A percentile compares a stretch with the other conserved stretches of the same genome.
Evolutionary conservation across 2,797 vertebrate species (phyloP).

Genomic region (Chaenodraco wilsoni): DNA sequence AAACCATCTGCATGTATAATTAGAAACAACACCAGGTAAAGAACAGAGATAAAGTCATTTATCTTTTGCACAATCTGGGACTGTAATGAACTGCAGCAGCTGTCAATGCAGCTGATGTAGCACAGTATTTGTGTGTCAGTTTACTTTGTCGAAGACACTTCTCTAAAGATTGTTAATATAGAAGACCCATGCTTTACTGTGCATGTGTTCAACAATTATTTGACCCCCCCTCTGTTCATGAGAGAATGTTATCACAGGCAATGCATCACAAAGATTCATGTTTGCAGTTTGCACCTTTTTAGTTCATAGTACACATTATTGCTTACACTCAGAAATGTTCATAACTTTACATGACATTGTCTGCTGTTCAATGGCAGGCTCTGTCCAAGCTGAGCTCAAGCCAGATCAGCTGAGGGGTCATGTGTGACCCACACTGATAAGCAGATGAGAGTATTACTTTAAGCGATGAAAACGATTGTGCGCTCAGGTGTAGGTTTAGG

Average conservation of each 20-base stretch:
- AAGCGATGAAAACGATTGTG: not conserved
- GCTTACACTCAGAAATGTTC: not conserved
- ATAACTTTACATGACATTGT: not conserved
- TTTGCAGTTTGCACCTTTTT: not conserved
- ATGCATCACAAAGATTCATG: not conserved
- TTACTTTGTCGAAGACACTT: slow-evolving; percentile 5
- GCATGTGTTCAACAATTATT: not conserved
- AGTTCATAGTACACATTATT: not conserved
- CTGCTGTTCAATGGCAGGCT: not conserved
- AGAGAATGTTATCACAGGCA: not conserved
- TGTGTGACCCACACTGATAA: not conserved
- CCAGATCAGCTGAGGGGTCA: not conserved
- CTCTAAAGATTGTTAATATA: slow-evolving; percentile 3
- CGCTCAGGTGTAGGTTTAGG: not conserved
- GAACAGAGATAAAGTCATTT: not conserved
- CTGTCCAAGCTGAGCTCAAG: not conserved
- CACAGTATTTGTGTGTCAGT: slow-evolving; percentile 6
- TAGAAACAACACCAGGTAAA: not conserved
- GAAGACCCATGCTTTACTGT: not conserved
- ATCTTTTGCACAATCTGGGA: not conserved
- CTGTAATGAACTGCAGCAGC: not conserved
- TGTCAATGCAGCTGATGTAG: not conserved
- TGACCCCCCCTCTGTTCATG: not conserved
- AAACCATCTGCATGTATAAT: slow-evolving; percentile 7
- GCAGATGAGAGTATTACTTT: not conserved